Percentiles rank a stretch among this genome's conserved stretches.
These are phyloP conservation scores for Sebastes minor DNA, from an alignment of 2,797 vertebrate species.

Conservation along the genomic window DNA sequence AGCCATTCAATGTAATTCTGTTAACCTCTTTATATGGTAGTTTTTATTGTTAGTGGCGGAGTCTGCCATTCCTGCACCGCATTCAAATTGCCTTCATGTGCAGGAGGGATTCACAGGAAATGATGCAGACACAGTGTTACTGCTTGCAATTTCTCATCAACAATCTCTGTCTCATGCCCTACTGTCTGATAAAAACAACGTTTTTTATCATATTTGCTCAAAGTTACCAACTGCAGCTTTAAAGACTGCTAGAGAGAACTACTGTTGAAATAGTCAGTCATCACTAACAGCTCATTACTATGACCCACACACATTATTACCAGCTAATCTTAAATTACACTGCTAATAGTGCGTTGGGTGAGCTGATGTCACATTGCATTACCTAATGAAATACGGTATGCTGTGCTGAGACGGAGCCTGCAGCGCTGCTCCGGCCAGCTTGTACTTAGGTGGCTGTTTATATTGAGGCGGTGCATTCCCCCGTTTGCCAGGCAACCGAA, in stretches of 20 bases:
- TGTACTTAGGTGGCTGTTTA: conserved; percentile 69
- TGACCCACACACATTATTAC: conserved; percentile 44
- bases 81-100: neutral
- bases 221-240: neutral
- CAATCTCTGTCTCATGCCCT: too few relatives aligned
- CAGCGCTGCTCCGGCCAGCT: conserved; percentile 33
- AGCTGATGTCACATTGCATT: conserved; percentile 61
- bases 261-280: conserved; percentile 14
- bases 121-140: neutral
- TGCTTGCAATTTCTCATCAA: neutral
- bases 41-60: neutral
- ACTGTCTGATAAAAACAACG: too few relatives aligned
- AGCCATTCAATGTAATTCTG: neutral
- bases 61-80: neutral
- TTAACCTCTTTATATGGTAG: neutral
- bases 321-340: conserved; percentile 47
- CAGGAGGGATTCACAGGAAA: neutral
- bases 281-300: conserved; percentile 35
- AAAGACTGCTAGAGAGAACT: neutral
- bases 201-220: too few relatives aligned
- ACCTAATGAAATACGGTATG: conserved; percentile 41
- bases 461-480: conserved; percentile 71
- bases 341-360: conserved; percentile 29
- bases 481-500: conserved; percentile 76
- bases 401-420: conserved; percentile 38